These are phyloP conservation scores for Dastarcus helophoroides DNA, from an alignment of 2,888 invertebrate species.

Conservation along the genomic window DNA sequence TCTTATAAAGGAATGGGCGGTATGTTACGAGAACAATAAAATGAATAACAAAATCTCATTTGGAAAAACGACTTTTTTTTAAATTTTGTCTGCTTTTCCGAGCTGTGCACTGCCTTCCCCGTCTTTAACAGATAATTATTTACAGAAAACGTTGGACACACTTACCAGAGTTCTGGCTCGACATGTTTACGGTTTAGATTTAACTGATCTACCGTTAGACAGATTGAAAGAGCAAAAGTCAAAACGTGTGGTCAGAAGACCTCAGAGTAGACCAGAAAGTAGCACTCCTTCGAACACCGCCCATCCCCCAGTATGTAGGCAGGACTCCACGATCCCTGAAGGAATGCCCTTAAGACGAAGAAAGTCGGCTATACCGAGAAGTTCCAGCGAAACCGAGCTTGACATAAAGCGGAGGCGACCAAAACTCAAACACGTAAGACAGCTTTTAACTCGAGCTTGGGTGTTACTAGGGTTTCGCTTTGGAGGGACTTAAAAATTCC, in stretches of 20 bases:
- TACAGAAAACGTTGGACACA: constrained; percentile 91
- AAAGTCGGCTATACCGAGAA: constrained; percentile 33
- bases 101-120: too few species aligned
- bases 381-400: constrained; percentile 47
- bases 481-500: too few species aligned
- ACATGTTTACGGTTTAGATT: constrained; percentile 88
- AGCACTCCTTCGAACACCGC: constrained; percentile 16
- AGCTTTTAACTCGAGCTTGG: constrained; percentile 1
- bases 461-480: too few species aligned
- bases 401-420: constrained; percentile 27
- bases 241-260: constrained; percentile 47
- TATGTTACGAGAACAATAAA: constrained; percentile 39
- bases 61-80: too few species aligned
- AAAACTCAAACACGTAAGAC: constrained; percentile 22
- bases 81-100: too few species aligned
- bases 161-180: constrained; percentile 87
- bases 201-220: constrained; percentile 75
- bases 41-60: too few species aligned
- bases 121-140: too few species aligned
- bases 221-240: constrained; percentile 68
- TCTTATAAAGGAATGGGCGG: constrained; percentile 90
- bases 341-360: constrained; percentile 20
- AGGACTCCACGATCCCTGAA: constrained; percentile 32
- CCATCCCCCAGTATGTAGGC: constrained; percentile 22
- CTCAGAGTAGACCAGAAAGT: constrained; percentile 23